Evolutionary conservation across 2,888 invertebrate genomes (phyloP).

Genomic region (Malthinus flaveolus): DNA sequence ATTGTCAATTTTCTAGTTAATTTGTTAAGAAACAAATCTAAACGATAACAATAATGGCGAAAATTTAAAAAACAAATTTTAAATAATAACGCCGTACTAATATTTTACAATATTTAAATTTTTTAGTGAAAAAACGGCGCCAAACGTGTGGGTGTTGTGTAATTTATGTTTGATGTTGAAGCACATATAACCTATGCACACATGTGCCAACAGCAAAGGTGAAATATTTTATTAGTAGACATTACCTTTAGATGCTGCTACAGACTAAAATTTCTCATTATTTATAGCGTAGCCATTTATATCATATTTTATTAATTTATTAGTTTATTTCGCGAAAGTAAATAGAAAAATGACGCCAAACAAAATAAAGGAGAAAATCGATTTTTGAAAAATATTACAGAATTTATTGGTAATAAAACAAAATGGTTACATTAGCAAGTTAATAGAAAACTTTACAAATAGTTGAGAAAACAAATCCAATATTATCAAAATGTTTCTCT

Average conservation of each 20-base stretch:
- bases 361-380: too few species aligned
- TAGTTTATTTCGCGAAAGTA: conserved; percentile 6
- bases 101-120: conserved; percentile 18
- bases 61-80: too few species aligned
- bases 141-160: conserved; percentile 32
- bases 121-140: conserved; percentile 17
- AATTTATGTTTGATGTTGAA: conserved; percentile 35
- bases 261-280: conserved; percentile 26
- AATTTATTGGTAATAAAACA: too few species aligned
- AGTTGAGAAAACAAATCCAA: too few species aligned
- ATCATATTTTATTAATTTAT: neutral
- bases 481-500: too few species aligned
- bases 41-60: too few species aligned
- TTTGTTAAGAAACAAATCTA: neutral
- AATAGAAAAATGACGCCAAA: too few species aligned
- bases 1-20: conserved; percentile 4
- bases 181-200: conserved; percentile 28
- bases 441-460: too few species aligned
- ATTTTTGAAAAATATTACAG: too few species aligned
- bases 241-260: conserved; percentile 34
- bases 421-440: too few species aligned
- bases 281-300: conserved; percentile 18
- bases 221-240: conserved; percentile 40
- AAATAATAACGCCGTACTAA: neutral
- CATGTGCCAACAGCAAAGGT: conserved; percentile 37